Conservation (phyloP, 2,797 vertebrate species). For the Neopelma chrysocephalum region DNA sequence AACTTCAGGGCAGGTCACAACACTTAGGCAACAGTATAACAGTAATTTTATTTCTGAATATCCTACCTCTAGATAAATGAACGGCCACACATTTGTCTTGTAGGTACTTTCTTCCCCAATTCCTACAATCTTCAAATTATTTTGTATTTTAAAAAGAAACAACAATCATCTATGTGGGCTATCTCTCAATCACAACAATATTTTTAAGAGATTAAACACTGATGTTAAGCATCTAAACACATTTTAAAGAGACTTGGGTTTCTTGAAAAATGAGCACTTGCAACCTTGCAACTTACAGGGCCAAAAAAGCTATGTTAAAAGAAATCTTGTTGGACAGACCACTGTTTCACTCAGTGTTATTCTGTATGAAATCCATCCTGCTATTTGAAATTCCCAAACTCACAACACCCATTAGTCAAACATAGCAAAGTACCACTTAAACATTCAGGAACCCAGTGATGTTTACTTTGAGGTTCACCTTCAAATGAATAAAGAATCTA, state of each 20-base stretch:
- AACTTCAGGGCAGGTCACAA: background rate
- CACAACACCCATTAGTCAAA: constrained; percentile 66
- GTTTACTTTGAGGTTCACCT: constrained; percentile 67
- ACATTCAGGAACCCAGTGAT: constrained; percentile 33
- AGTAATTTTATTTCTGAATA: background rate
- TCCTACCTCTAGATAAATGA: background rate
- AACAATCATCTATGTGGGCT: background rate
- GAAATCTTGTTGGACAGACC: background rate
- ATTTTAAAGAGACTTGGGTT: background rate
- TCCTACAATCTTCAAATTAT: background rate
- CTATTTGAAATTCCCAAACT: constrained; percentile 51
- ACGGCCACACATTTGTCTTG: background rate
- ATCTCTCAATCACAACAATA: background rate
- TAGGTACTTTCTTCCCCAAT: rapidly evolving
- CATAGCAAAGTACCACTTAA: constrained; percentile 51
- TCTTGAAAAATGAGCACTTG: background rate
- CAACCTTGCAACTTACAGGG: background rate
- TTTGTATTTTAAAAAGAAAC: background rate
- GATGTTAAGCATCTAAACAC: background rate
- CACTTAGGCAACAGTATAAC: background rate
- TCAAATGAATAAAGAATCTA: constrained; percentile 26
- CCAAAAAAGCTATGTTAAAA: background rate
- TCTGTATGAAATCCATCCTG: constrained; percentile 48
- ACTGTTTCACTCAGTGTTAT: background rate
- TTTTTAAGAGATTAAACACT: background rate